Evolutionary conservation across 1,140 invertebrate genomes (phyloP), one percentile per base, ranked within the genome.

Genomic region (Meloidogyne floridensis): DNA sequence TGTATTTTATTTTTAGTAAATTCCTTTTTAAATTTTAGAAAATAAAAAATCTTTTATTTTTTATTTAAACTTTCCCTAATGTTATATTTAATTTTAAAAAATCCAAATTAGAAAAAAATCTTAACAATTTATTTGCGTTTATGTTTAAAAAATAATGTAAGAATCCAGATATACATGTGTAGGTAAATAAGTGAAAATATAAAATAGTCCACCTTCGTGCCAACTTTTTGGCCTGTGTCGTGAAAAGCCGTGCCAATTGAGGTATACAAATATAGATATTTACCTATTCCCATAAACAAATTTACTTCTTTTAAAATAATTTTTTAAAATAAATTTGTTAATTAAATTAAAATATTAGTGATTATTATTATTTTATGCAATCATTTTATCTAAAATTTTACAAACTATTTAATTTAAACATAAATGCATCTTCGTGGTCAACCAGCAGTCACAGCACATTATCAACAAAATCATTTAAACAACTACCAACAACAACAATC

Each of bases 391-490:
- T 54, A 54, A 11, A 32, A 32, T 32, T 32, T 32, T 32, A 32
- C 32, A 32, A 1, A 11, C 15, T 72, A 42, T 47, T 43, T 73
- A 13, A 54, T 54, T 74, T 18, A 73, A 43, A 74, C 32, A 6
- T 71, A 51, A 32, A 54, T 54, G 72, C 18, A 54, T 74, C 11
- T 74, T 74, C 2, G 72, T 20, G 18, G 18, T 54, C 72, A 74
- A 6, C 72, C 72, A 74, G n/a, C 18, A 54, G 72, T 54, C 6
- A 47, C 72, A 74, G n/a, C 72, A 74, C 72, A 51, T 74, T 74
- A 74, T 47, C 72, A 54, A 74, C 72, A 74, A 47, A 74, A 65
- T 18, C 11, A 56, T 13, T 43, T 13, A 65, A 20, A 13, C 0
- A 54, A 56, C 11, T n/a, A 65, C n/a, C 59, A 77, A 56, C 73